Percentiles rank a stretch among this genome's conserved stretches.
These are phyloP conservation scores for Cheumatopsyche charites DNA, from an alignment of 1,140 invertebrate genomes.

Conservation along the genomic window DNA sequence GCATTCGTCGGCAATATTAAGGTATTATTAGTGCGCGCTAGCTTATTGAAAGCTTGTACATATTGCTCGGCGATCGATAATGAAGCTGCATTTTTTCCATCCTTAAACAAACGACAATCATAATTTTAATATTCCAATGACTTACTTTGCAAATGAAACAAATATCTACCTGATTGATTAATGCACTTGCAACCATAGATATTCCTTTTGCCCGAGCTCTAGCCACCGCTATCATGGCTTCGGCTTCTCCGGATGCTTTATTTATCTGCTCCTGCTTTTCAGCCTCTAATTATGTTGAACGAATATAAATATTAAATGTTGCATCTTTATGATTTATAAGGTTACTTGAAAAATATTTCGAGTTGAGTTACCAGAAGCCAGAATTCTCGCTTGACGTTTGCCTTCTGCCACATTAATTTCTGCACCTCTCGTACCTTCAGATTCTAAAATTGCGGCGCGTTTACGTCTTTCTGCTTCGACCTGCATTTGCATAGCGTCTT, in stretches of 20 bases:
- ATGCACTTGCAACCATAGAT: slow-evolving; percentile 73
- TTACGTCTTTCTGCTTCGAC: slow-evolving; percentile 98
- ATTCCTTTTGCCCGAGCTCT: slow-evolving; percentile 83
- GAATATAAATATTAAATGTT: slow-evolving; percentile 42
- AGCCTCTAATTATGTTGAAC: no score
- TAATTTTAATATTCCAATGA: background rate
- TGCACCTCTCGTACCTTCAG: slow-evolving; percentile 92
- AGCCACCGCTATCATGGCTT: slow-evolving; percentile 84
- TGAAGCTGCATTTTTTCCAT: slow-evolving; percentile 86
- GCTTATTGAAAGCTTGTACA: slow-evolving; percentile 88
- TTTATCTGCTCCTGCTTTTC: slow-evolving; percentile 88
- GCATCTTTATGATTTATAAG: background rate
- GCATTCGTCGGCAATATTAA: slow-evolving; percentile 91
- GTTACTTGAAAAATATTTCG: background rate
- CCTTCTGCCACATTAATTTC: slow-evolving; percentile 98
- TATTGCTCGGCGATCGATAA: slow-evolving; percentile 95
- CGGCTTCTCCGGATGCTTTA: slow-evolving; percentile 84
- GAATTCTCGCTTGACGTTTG: slow-evolving; percentile 87
- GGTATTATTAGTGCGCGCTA: slow-evolving; percentile 94
- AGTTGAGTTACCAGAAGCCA: slow-evolving; percentile 80
- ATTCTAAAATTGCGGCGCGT: slow-evolving; percentile 95
- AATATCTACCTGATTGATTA: slow-evolving; percentile 60
- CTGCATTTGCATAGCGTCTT: slow-evolving; percentile 99
- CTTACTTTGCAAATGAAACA: background rate
- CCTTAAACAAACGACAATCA: slow-evolving; percentile 54